Base-by-base conservation (phyloP, 37 sponge, comb jelly and placozoan species). In the Tethya wilhelma region DNA sequence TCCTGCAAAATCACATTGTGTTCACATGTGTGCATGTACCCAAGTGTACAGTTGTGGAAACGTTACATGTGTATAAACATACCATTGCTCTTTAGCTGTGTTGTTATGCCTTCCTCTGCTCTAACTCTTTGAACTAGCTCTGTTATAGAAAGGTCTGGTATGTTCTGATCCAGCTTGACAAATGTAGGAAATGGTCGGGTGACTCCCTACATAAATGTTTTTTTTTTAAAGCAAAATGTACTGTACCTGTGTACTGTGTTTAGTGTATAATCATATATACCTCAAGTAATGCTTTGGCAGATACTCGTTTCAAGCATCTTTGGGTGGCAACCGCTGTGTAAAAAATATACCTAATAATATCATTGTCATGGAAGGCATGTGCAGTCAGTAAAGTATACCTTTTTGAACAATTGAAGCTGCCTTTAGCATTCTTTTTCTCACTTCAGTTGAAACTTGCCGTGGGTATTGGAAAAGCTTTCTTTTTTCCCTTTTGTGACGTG, bases 61-160 rank as follows among this genome's bases (percentile, higher is more conserved):
- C n/a, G n/a, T n/a, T n/a, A n/a, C n/a, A n/a, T n/a, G n/a, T n/a
- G n/a, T n/a, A n/a, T n/a, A n/a, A n/a, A n/a, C n/a, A n/a, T n/a
- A n/a, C n/a, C n/a, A n/a, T n/a, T n/a, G n/a, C n/a, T n/a, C n/a
- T n/a, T n/a, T n/a, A n/a, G n/a, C n/a, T n/a, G 53, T 9, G 14
- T 49, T 49, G 9, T 14, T 19, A 4, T n/a, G 38, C 41, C 49
- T 45, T 53, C 23, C 59, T 74, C 75, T 59, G 26, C 26, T 39
- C 56, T 23, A 28, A 74, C 56, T 11, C 75, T 20, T 23, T 45
- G n/a, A 14, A 30, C 17, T 26, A 74, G 56, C 57, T 74, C 75
- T 30, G 75, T 29, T 37, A 74, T 55, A 5, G 75, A 74, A 34
- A 74, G 8, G 58, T 74, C 75, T 2, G 75, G 75, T 2, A 56